Conservation (phyloP, 2,797 vertebrate species). For the Syndactyla subalaris region DNA sequence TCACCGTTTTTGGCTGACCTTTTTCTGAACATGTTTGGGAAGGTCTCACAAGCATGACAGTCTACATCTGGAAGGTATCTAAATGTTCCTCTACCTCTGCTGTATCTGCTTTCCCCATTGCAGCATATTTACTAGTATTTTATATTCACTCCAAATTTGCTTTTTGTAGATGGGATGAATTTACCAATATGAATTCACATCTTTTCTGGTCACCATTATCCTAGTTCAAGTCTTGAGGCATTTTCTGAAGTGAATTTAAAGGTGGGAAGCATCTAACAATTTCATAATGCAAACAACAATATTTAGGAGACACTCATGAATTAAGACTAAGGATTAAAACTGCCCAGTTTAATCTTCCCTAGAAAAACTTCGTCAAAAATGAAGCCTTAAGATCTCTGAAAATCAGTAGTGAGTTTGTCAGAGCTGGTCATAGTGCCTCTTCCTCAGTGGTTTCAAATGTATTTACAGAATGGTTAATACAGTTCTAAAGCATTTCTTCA, state of each 20-base stretch:
- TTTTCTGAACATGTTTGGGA: background rate
- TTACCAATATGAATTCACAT: accelerated
- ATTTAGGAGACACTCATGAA: background rate
- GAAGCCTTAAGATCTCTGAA: background rate
- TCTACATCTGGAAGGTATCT: background rate
- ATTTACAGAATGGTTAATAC: background rate
- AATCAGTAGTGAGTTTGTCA: background rate
- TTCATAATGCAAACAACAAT: background rate
- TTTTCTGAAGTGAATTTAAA: background rate
- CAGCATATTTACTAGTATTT: background rate
- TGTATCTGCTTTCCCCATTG: background rate
- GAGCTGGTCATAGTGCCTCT: background rate
- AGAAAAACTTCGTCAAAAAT: background rate
- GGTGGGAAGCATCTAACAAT: background rate
- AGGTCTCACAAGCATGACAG: background rate
- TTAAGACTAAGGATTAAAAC: background rate
- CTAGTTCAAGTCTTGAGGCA: background rate
- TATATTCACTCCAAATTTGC: background rate
- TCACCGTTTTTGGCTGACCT: background rate
- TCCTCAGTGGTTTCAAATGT: background rate
- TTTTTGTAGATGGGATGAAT: background rate
- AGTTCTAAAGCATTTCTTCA: background rate
- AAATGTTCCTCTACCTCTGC: background rate
- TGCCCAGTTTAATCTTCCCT: background rate
- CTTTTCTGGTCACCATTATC: background rate